Base-by-base conservation (phyloP, 1,140 invertebrate genomes). In the Bilobella aurantiaca region DNA sequence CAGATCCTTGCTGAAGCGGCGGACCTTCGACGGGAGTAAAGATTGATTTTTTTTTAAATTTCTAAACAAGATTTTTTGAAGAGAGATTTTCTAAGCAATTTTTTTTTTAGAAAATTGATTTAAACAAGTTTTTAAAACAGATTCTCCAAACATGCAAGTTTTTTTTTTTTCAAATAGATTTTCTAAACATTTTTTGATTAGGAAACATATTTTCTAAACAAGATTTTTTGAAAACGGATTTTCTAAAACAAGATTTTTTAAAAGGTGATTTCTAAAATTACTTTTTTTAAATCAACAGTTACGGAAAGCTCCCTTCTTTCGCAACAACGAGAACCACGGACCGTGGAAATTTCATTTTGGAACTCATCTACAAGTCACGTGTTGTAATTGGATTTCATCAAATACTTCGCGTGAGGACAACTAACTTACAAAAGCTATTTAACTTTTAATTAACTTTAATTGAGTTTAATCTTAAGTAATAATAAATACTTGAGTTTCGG, bases 311-410 rank as follows among this genome's bases (percentile, higher is more conserved):
- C 25, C 49, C 8, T 12, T 16, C 49, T 8, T 53, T 53, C 25
- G 12, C 49, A 18, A 53, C 49, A 5, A 3, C 25, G 21, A 58
- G 28, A 29, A 58, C 27, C 29, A 29, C 29, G 28, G 57, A 58
- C 5, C 21, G 57, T 12, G 57, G 3, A 25, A 58, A 58, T 27
- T 58, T 28, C 30, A 12, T 58, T 5, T 14, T 58, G 12, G 57
- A 58, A 14, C 29, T 28, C 3, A 31, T 58, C 23, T 58, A 58
- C 29, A 28, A 5, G 8, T 8, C 12, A 12, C 27, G 14, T 3
- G 25, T 30, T 25, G 57, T 58, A 14, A 5, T 58, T 5, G 57
- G 57, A 58, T 58, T 58, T 30, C 57, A 58, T 14, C 57, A 58
- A 30, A 58, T 58, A 8, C 21, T 58, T 14, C 21, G 57, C 12